Evolutionary conservation across 2,888 invertebrate genomes (phyloP).

Genomic region (Pycnomerus fuliginosus): DNA sequence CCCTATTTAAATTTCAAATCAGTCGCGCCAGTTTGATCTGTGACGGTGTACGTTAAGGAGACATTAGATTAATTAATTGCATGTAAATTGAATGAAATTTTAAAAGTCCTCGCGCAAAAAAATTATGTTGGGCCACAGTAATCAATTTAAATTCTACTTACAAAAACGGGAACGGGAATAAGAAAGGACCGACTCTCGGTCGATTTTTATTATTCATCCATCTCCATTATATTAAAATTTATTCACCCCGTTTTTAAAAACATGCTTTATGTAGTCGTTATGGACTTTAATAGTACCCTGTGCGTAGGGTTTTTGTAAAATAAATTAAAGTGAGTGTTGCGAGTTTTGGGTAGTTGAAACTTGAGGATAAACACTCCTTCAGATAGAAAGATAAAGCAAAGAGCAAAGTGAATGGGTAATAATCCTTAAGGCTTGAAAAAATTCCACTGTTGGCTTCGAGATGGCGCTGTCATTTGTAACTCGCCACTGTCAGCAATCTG

Average conservation of each 20-base stretch:
- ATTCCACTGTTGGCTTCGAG: no score
- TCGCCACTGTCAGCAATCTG: no score
- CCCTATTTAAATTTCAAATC: constrained; percentile 18
- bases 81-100: constrained; percentile 25
- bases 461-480: no score
- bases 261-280: constrained; percentile 30
- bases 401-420: no score
- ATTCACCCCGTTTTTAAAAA: constrained; percentile 30
- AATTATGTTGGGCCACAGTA: constrained; percentile 9
- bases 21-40: not conserved
- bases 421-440: no score
- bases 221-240: constrained; percentile 35
- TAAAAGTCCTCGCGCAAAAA: constrained; percentile 8
- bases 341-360: no score
- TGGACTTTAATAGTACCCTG: constrained; percentile 18
- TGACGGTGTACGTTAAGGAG: constrained; percentile 7
- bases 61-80: constrained; percentile 19
- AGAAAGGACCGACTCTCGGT: constrained; percentile 17
- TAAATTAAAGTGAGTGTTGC: no score
- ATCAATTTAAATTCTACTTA: constrained; percentile 22
- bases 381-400: no score
- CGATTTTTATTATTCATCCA: constrained; percentile 32
- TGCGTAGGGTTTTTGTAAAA: no score
- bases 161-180: constrained; percentile 20
- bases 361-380: no score